Base-by-base conservation (phyloP, 2,888 invertebrate species). In the Hecatera dysodea region DNA sequence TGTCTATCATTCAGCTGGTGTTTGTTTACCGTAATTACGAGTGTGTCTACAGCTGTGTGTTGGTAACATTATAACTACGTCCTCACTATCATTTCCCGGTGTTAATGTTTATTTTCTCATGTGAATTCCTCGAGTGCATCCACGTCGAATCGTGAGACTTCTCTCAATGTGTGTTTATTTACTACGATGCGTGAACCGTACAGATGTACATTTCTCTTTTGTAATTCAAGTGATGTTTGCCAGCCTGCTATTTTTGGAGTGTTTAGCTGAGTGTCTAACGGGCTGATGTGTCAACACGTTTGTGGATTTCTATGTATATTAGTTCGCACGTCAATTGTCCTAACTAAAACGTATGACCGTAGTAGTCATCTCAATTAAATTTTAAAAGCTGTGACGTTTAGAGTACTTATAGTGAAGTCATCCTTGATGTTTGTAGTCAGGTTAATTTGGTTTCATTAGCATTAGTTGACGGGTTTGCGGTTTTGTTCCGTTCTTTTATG, bases 361-460 rank as follows among this genome's bases (percentile, higher is more conserved):
- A 75, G 67, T 64, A 39, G 50, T 67, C 66, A 75, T 76, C 52
- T 71, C 72, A 60, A 82, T 72, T 78, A 67, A 48, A 72, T 72
- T 81, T 67, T 77, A 46, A 69, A 77, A 75, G 67, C 52, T 71
- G 68, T 77, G 60, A 55, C 69, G 69, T 69, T 85, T 59, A 72
- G 53, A 42, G 67, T 65, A 82, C 59, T 78, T 78, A 63, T 53
- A 64, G 84, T 88, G 88, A 87, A 85, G 85, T 90, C 88, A 89
- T 89, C 77, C 72, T 90, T 87, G 88, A 89, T 89, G 88, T 91
- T 89, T 84, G 84, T 79, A 87, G 83, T 87, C 84, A 86, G 87
- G 88, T 90, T 90, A 89, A 92, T 93, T 92, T 86, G 80, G 87
- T 89, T 93, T 87, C 89, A 92, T 93, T 93, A 91, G 88, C 87